A percentile compares a stretch with the other conserved stretches of the same genome.
Evolutionary conservation across 2,113 vertebrate species (phyloP).

Genomic region (Entomyzon cyanotis): DNA sequence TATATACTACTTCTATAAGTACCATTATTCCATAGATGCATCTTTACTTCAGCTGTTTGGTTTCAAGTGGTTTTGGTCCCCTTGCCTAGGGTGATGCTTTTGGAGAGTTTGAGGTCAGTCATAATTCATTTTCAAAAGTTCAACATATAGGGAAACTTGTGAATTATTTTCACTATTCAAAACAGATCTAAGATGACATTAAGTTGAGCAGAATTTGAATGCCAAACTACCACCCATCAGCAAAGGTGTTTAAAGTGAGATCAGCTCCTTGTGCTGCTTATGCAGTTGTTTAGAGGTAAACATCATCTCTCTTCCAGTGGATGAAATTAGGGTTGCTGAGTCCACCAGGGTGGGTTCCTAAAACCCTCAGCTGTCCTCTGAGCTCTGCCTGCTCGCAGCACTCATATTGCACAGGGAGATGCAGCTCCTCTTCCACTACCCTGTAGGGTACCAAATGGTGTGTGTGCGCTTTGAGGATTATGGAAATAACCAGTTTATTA

Average conservation of each 20-base stretch:
- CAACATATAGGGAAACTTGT: not conserved
- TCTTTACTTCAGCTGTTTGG: not conserved
- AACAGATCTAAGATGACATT: not conserved
- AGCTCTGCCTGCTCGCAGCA: not conserved
- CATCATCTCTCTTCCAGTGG: not conserved
- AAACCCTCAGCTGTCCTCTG: not conserved
- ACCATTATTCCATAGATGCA: not conserved
- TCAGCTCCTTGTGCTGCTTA: not conserved
- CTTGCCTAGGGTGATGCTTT: not conserved
- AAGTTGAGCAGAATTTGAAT: not conserved
- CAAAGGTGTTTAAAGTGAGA: not conserved
- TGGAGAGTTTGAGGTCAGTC: not conserved
- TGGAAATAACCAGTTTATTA: not conserved
- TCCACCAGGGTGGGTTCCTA: not conserved
- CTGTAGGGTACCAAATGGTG: not conserved
- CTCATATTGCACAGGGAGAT: accelerated
- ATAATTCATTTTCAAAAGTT: not conserved
- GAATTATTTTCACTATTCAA: not conserved
- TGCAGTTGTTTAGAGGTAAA: not conserved
- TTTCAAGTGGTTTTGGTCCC: not conserved
- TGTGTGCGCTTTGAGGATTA: not conserved
- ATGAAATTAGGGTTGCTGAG: not conserved
- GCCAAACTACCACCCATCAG: not conserved
- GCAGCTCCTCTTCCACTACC: not conserved
- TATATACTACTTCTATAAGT: not conserved